These are phyloP conservation scores for Zaprionus ghesquierei DNA, from an alignment of 1,140 invertebrate genomes.

Conservation along the genomic window DNA sequence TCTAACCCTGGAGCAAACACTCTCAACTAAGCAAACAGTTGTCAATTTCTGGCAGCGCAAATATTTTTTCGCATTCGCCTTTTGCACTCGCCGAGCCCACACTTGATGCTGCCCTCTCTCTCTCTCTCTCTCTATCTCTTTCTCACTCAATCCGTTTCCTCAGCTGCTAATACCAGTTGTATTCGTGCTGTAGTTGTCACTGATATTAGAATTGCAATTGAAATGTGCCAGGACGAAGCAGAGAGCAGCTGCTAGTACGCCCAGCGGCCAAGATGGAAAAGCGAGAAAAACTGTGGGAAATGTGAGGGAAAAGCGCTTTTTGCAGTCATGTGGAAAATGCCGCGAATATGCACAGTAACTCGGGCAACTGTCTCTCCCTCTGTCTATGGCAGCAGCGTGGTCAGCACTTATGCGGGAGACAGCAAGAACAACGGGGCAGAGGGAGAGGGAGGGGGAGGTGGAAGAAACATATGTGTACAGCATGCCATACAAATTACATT, in stretches of 20 bases:
- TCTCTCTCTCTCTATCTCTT: neutral
- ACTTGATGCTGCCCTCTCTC: slow-evolving; percentile 60
- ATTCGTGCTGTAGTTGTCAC: slow-evolving; percentile 21
- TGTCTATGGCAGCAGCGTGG: slow-evolving; percentile 18
- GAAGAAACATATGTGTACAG: slow-evolving; percentile 19
- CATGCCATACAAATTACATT: slow-evolving; percentile 48
- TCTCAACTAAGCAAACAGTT: slow-evolving; percentile 79
- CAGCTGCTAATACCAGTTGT: slow-evolving; percentile 50
- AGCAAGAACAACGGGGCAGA: neutral
- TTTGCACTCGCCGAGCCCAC: slow-evolving; percentile 59
- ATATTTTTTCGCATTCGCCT: slow-evolving; percentile 77
- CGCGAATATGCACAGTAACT: slow-evolving; percentile 11
- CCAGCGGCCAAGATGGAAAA: neutral
- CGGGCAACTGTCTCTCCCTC: neutral
- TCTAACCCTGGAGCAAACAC: slow-evolving; percentile 50
- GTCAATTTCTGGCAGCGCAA: slow-evolving; percentile 75
- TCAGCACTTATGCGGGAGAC: slow-evolving; percentile 26
- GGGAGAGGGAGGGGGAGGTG: no score
- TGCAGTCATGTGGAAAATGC: slow-evolving; percentile 25
- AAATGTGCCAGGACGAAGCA: slow-evolving; percentile 43
- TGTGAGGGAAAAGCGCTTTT: neutral
- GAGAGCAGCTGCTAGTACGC: slow-evolving; percentile 18
- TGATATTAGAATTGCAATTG: slow-evolving; percentile 58
- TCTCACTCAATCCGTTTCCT: slow-evolving; percentile 28
- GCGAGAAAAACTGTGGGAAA: neutral